Evolutionary conservation across 2,113 vertebrate species (phyloP), one percentile per base, ranked within the genome.

Genomic region (Hepsetus odoe): DNA sequence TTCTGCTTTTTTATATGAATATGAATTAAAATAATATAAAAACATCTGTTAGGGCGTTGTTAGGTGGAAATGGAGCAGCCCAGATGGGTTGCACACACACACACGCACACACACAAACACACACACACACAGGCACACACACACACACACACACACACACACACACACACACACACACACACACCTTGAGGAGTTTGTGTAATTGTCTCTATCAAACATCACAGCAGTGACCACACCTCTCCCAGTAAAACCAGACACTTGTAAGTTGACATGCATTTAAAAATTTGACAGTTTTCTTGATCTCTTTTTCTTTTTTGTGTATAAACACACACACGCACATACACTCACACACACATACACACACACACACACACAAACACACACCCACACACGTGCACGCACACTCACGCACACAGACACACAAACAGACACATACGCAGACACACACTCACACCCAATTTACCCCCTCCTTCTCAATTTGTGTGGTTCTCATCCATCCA

Each of bases 401-500:
- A 12, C 28, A 61, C 8, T 18, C 51, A 38, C 61, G 24, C 70
- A 77, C 58, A 44, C 62, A 44, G 35, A 56, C 35, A 72, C 35
- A 65, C 35, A 32, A 24, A 22, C 33, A 16, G 38, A 18, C n/a
- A 14, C 22, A 38, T 38, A 42, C 55, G 22, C 33, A 44, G 59
- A 49, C 73, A 72, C 61, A 67, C 69, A 61, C 33, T 56, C 33
- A 59, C n/a, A 74, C 42, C 61, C 26, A 26, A 35, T 79, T 76
- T 55, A 30, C 80, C 49, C 20, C 26, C 22, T 80, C 83, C 82
- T 80, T 80, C 80, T 82, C 85, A 83, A 88, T 87, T 86, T 83
- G 80, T 73, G 85, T 80, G 76, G 1, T 53, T 58, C 40, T 74
- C 74, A 83, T 82, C 64, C 79, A 75, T 76, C 49, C 70, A 74